Conservation (phyloP, 2,113 vertebrate genomes). For the Chaetorhynchus papuensis region DNA sequence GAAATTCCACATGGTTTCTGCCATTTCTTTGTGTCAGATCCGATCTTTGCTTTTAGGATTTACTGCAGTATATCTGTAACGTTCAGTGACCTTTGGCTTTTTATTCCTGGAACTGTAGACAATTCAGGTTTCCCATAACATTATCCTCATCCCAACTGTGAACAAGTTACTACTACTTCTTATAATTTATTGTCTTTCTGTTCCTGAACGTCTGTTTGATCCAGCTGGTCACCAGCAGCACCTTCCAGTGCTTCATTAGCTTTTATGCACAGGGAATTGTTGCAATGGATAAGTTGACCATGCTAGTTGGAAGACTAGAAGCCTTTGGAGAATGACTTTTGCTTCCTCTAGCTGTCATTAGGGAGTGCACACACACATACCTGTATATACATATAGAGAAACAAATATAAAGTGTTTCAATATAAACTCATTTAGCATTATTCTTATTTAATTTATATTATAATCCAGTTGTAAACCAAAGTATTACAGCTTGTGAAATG, state of each 20-base stretch:
- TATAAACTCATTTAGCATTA: slow-evolving; percentile 50
- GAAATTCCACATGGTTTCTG: not conserved
- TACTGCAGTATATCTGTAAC: not conserved
- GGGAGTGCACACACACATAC: slow-evolving; percentile 51
- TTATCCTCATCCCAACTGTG: slow-evolving; percentile 54
- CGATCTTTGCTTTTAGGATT: not conserved
- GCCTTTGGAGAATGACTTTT: slow-evolving; percentile 27
- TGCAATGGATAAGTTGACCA: slow-evolving; percentile 46
- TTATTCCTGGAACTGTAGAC: slow-evolving; percentile 12
- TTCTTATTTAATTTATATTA: slow-evolving; percentile 58
- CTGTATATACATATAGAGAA: slow-evolving; percentile 51
- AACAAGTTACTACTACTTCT: slow-evolving; percentile 57
- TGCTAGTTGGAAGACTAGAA: slow-evolving; percentile 31
- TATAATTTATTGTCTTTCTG: slow-evolving; percentile 62
- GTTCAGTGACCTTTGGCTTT: slow-evolving; percentile 22
- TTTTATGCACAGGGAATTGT: slow-evolving; percentile 59
- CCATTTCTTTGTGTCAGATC: not conserved
- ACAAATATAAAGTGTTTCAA: slow-evolving; percentile 3
- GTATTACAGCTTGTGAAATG: slow-evolving; percentile 36
- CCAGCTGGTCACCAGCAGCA: not conserved
- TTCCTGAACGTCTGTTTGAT: not conserved
- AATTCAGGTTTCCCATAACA: slow-evolving; percentile 51
- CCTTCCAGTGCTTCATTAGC: slow-evolving; percentile 54
- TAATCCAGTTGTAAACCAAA: slow-evolving; percentile 61
- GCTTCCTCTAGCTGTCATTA: slow-evolving; percentile 49